A percentile compares a stretch with the other conserved stretches of the same genome.
Conservation (phyloP, 2,888 invertebrate species). For the Sympetrum striolatum region DNA sequence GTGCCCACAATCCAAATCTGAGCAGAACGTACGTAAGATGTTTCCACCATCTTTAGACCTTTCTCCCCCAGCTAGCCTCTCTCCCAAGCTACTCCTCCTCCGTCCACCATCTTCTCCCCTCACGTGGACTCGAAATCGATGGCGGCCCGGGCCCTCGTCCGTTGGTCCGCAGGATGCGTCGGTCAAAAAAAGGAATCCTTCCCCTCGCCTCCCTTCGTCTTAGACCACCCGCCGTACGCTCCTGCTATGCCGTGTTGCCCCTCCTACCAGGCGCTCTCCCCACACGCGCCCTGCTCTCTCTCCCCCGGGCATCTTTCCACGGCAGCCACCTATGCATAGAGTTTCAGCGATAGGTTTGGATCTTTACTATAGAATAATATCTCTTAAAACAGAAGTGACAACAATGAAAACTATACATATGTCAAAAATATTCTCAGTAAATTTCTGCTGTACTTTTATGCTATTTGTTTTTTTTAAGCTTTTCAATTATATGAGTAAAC, state of each 20-base stretch:
- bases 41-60: not conserved
- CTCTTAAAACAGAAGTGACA: not conserved
- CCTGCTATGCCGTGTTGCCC: constrained; percentile 1
- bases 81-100: not conserved
- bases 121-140: constrained; percentile 31
- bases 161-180: constrained; percentile 30
- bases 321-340: not conserved
- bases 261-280: not conserved
- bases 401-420: too few species aligned
- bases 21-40: too few species aligned
- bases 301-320: constrained; percentile 27
- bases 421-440: too few species aligned
- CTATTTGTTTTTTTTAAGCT: too few species aligned
- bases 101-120: not conserved
- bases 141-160: constrained; percentile 26
- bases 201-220: not conserved
- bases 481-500: too few species aligned
- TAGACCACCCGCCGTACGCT: not conserved
- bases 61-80: not conserved
- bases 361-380: not conserved
- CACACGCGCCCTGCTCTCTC: not conserved
- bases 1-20: too few species aligned
- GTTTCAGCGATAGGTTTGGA: not conserved
- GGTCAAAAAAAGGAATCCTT: constrained; percentile 14
- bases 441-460: too few species aligned